Base-by-base conservation (phyloP, 2,797 vertebrate species). In the Peromyscus nudipes region DNA sequence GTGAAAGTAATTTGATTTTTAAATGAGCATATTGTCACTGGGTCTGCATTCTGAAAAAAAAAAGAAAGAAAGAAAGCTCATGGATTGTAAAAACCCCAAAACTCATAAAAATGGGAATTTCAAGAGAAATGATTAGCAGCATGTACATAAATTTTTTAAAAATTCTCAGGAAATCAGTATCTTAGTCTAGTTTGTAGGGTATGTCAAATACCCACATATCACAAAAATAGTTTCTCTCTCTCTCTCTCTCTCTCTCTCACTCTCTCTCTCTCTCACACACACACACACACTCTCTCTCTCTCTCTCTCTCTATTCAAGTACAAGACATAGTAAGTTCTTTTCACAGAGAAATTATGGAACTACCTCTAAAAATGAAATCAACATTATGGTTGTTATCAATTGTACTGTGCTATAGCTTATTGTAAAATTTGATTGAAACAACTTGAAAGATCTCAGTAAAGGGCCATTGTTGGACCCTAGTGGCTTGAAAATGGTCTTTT, bases 1-100 rank as follows among this genome's bases (percentile, higher is more conserved):
- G 98, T 98, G 98, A 98, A 99, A 98, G 98, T 96, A 98, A 98
- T 99, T 98, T 98, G 25, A 97, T 97, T 98, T 98, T 65, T 86
- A 98, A 98, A 98, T 96, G 96, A 98, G 95, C 96, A 92, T 46
- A 95, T 12, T 98, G 92, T 97, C 95, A 97, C 52, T 97, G 57
- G 80, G 93, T 92, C 84, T 91, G 93, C 52, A 96, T 86, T 96
- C 92, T 95, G 94, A 97, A 96, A 97, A 84, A 95, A 97, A 69
- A 27, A 76, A 46, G 27, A 46, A 43, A 92, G 96, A 96, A 96
- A 52, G 13, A 52, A 52, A 52, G 52, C 52, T 96, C 94, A 92
- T 91, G 88, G 92, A 97, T 73, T 92, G 87, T 89, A 83, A 96
- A 98, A 98, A 85, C 88, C 88, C 89, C 93, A 71, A 98, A 98